Base-by-base conservation (phyloP, 2,797 vertebrate genomes). In the Molossus molossus region DNA sequence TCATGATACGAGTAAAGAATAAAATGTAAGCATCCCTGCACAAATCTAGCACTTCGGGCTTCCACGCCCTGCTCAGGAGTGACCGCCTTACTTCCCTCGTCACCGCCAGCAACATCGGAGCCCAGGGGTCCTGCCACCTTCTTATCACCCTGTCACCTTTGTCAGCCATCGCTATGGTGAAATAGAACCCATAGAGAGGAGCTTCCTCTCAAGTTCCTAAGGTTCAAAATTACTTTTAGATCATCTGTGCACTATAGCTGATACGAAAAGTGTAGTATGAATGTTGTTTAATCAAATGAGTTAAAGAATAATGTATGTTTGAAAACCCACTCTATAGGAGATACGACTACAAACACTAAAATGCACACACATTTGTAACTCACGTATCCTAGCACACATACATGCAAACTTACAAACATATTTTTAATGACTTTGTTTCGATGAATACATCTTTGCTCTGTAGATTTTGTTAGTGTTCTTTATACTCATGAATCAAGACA, bases 391-490 rank as follows among this genome's bases (percentile, higher is more conserved):
- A 72, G 13, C 23, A 89, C 5, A 70, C 27, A 53, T 55, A 50
- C 20, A 60, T 14, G 48, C 12, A 79, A 93, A 69, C 29, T 94
- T 90, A 50, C 11, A 83, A 73, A 33, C 1, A 2, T 62, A 77
- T 17, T 86, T 87, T 88, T 87, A 53, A 97, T 57, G 40, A 85
- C 15, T 80, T 86, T 64, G 2, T 57, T 81, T 60, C 72, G 11
- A 90, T 89, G 87, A 70, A 58, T 55, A 45, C 58, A 55, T 45
- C n/a, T 83, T 76, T 85, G 20, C 21, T 75, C 2, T 9, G 18
- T 33, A 8, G 75, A 64, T 62, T 67, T 96, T 87, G 91, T 85
- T 77, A 83, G 70, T 81, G 8, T 45, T 81, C 21, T 21, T 91
- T 88, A 15, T 48, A 80, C 4, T 90, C 48, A 57, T 14, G 3